Conservation (phyloP, 2,888 invertebrate species). For the Melitaea athalia region DNA sequence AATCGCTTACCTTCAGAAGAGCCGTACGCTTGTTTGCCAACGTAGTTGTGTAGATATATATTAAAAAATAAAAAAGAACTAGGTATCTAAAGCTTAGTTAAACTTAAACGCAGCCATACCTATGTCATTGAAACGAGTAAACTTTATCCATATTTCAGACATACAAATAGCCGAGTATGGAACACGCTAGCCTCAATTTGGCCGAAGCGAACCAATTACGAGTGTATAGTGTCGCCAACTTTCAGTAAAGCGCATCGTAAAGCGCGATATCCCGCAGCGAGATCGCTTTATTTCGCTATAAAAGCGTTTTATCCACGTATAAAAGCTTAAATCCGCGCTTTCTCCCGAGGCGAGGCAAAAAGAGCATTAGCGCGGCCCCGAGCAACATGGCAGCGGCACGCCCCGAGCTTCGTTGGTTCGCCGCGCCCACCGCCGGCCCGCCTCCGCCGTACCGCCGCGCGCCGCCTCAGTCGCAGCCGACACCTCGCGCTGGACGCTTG, state of each 20-base stretch:
- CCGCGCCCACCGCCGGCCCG: slow-evolving; percentile 50
- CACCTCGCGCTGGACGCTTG: slow-evolving; percentile 29
- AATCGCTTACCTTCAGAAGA: too few relatives aligned
- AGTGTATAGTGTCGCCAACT: slow-evolving; percentile 74
- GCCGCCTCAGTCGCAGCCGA: slow-evolving; percentile 33
- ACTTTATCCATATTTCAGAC: slow-evolving; percentile 31
- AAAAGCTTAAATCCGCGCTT: slow-evolving; percentile 82
- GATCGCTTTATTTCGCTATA: slow-evolving; percentile 81
- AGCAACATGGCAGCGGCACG: slow-evolving; percentile 76
- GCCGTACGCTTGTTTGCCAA: too few relatives aligned
- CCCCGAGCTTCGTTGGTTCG: slow-evolving; percentile 53
- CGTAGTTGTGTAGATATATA: too few relatives aligned
- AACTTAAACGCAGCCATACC: slow-evolving; percentile 15
- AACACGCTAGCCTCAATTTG: slow-evolving; percentile 61
- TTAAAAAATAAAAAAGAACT: too few relatives aligned
- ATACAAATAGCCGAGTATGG: slow-evolving; percentile 34
- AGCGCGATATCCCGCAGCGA: slow-evolving; percentile 78
- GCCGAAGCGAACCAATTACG: slow-evolving; percentile 71
- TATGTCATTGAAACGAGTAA: slow-evolving; percentile 27
- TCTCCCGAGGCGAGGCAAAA: slow-evolving; percentile 78
- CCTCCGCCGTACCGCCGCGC: slow-evolving; percentile 48
- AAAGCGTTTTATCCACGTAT: slow-evolving; percentile 82
- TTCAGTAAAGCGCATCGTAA: slow-evolving; percentile 78
- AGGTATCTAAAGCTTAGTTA: slow-evolving; percentile 3
- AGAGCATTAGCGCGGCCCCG: slow-evolving; percentile 71